Evolutionary conservation across 2,113 vertebrate genomes (phyloP).

Genomic region (Scolopax mira): DNA sequence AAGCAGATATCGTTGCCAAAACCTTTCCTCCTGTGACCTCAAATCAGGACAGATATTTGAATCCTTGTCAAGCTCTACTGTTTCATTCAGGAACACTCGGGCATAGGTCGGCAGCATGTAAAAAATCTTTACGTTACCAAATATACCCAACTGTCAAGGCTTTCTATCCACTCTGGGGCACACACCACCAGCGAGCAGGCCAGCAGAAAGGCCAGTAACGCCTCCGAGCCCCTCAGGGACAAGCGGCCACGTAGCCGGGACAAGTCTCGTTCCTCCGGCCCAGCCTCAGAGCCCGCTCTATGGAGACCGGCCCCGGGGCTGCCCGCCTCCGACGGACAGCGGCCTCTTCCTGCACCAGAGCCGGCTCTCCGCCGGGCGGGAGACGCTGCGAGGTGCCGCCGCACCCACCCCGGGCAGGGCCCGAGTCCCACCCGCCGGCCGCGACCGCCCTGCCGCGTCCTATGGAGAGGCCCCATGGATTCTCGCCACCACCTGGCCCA

Average conservation of each 20-base stretch:
- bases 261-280: neutral
- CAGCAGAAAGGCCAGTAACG: neutral
- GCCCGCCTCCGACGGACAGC: neutral
- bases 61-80: neutral
- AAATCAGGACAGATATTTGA: neutral
- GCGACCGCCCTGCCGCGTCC: no score
- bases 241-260: neutral
- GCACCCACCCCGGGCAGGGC: neutral
- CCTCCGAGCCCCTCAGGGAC: neutral
- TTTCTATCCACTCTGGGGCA: neutral
- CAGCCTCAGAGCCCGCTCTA: neutral
- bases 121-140: neutral
- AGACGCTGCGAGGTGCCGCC: neutral
- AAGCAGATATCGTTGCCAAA: neutral
- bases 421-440: neutral
- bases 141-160: neutral
- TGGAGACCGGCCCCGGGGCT: neutral
- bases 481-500: neutral
- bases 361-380: no score
- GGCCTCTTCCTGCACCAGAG: neutral
- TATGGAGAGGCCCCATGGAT: no score
- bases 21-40: neutral
- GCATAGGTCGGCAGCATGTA: rapidly evolving
- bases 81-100: neutral
- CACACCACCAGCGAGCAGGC: neutral